These are phyloP conservation scores for Tenthredo amoena DNA, from an alignment of 2,888 invertebrate genomes.

Conservation along the genomic window DNA sequence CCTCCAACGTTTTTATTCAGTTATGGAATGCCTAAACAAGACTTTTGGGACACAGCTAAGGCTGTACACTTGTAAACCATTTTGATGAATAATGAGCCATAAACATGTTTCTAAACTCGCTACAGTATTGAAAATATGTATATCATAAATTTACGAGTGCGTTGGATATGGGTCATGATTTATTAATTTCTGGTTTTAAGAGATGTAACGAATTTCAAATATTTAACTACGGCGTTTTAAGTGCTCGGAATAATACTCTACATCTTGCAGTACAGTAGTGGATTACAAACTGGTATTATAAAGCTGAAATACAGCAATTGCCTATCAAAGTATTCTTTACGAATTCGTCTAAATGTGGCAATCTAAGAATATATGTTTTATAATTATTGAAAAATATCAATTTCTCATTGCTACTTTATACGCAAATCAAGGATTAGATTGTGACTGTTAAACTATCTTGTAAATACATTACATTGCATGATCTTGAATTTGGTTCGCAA, in stretches of 20 bases:
- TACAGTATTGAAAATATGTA: constrained; percentile 42
- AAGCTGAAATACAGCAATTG: background rate
- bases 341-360: background rate
- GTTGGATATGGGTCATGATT: constrained; percentile 25
- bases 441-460: background rate
- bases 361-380: constrained; percentile 7
- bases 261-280: background rate
- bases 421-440: background rate
- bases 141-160: constrained; percentile 35
- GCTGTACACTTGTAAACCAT: background rate
- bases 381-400: constrained; percentile 13
- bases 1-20: background rate
- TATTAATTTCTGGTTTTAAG: constrained; percentile 11
- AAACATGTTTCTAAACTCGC: constrained; percentile 23
- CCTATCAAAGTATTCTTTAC: background rate
- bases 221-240: background rate
- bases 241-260: background rate
- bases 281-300: background rate
- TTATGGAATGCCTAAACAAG: background rate
- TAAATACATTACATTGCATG: background rate
- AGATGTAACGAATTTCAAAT: background rate
- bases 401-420: constrained; percentile 3
- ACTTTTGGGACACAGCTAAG: background rate
- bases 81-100: constrained; percentile 22
- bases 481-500: background rate